Evolutionary conservation across 1,140 invertebrate species (phyloP).

Genomic region (Caenorhabditis brenneri): DNA sequence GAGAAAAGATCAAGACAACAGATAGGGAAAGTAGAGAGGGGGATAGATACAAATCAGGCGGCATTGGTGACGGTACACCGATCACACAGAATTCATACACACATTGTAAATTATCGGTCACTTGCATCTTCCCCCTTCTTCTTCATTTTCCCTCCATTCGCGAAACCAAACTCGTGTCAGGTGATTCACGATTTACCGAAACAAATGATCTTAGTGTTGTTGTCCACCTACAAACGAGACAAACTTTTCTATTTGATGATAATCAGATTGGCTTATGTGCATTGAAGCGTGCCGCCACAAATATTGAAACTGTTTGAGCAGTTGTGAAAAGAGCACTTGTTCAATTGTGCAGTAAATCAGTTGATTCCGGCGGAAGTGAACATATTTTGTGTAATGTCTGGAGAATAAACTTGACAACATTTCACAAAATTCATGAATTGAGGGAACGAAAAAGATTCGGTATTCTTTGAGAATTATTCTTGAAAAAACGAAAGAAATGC

Average conservation of each 20-base stretch:
- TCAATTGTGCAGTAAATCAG: no score
- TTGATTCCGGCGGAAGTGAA: no score
- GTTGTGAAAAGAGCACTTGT: not conserved
- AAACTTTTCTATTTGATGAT: not conserved
- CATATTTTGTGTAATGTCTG: no score
- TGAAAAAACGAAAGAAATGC: no score
- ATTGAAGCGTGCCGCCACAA: not conserved
- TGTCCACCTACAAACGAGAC: not conserved
- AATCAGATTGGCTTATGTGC: constrained; percentile 25
- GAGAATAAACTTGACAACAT: no score
- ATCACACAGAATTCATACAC: not conserved
- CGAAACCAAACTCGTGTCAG: not conserved
- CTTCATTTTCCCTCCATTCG: not conserved
- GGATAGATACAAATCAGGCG: constrained; percentile 8
- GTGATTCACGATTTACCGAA: not conserved
- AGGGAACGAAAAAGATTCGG: no score
- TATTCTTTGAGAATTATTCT: no score
- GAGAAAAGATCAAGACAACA: not conserved
- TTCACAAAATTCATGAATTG: no score
- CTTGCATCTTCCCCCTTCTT: not conserved
- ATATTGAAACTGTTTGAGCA: not conserved
- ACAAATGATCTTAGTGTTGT: no score
- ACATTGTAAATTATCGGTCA: constrained; percentile 34
- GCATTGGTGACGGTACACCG: not conserved
- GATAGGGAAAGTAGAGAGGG: not conserved